phyloP scores from a whole-genome alignment of 2,113 vertebrate species.

The Acanthochromis polyacanthus region DNA sequence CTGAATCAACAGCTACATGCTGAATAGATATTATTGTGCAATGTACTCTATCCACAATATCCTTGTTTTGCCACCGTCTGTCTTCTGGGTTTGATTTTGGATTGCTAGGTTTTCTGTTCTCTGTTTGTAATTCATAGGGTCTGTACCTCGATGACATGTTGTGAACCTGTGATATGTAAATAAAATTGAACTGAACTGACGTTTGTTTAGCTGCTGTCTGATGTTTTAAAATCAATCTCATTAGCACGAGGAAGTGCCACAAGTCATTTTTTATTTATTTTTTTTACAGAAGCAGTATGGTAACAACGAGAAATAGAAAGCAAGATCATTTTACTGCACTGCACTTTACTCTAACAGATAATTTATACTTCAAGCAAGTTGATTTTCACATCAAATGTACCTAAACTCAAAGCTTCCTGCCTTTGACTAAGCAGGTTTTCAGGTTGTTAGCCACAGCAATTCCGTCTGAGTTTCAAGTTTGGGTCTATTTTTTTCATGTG shows the following conservation, averaged over 20 bases:
- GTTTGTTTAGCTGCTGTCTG: not conserved
- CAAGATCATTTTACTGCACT: not conserved
- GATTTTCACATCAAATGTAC: not conserved
- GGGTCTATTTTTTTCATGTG: no score
- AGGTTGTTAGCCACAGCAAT: no score
- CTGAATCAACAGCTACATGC: slow-evolving; percentile 6
- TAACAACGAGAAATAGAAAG: not conserved
- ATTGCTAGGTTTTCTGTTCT: no score
- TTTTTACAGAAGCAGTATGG: not conserved
- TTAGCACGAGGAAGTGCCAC: not conserved
- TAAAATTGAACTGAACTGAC: no score
- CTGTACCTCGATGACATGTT: no score
- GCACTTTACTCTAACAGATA: not conserved
- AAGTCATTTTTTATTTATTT: not conserved
- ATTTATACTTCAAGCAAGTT: not conserved
- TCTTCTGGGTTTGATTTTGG: slow-evolving; percentile 6
- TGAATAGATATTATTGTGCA: not conserved
- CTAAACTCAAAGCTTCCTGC: no score
- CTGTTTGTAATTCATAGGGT: no score
- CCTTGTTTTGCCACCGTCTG: slow-evolving; percentile 9
- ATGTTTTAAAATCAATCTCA: not conserved
- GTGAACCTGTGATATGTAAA: no score
- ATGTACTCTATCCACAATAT: not conserved
- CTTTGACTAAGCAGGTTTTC: no score
- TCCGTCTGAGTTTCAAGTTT: no score